Base-by-base conservation (phyloP, 2,797 vertebrate species). In the Microctenopoma steveboyesi region DNA sequence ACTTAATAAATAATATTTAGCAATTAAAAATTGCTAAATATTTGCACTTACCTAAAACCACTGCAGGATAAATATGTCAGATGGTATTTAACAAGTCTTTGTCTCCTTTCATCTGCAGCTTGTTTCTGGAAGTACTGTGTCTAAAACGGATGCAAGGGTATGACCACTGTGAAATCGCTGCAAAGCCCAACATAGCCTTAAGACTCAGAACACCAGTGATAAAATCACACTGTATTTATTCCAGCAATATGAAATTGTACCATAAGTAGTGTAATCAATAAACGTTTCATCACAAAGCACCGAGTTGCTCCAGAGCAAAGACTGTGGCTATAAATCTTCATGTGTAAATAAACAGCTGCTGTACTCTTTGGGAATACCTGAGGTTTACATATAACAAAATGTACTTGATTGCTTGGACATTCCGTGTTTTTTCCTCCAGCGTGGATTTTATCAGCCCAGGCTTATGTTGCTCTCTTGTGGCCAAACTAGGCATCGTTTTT, bases 101-200 rank as follows among this genome's bases (percentile, higher is more conserved):
- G 0, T 61, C 14, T 81, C 16, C 10, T 69, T 60, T 53, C 0
- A 1, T 79, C 66, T 61, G 68, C 79, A 94, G 94, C 92, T 64
- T 94, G 94, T 80, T 95, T 94, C 82, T 95, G 94, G 94, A 95
- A 95, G 79, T 95, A 95, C 79, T 95, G 94, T 64, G 93, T 95
- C 74, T 94, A 83, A 94, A 40, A 57, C 1, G 2, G 60, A 78
- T n/a, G 56, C 48, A 57, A 51, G 37, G 59, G 55, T 53, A 71
- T 48, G 66, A 78, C 40, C 67, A 65, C 73, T 74, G 73, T 83
- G 73, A 81, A 85, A 76, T 81, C 59, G 88, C 89, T 91, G 87
- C 86, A 87, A 84, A 89, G 72, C 84, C 87, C 86, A 74, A 86
- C 72, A 83, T 78, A 83, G 89, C 90, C 91, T 91, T 92, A 92